These are phyloP conservation scores for Lophius americanus DNA, from an alignment of 2,797 vertebrate species.

Conservation along the genomic window DNA sequence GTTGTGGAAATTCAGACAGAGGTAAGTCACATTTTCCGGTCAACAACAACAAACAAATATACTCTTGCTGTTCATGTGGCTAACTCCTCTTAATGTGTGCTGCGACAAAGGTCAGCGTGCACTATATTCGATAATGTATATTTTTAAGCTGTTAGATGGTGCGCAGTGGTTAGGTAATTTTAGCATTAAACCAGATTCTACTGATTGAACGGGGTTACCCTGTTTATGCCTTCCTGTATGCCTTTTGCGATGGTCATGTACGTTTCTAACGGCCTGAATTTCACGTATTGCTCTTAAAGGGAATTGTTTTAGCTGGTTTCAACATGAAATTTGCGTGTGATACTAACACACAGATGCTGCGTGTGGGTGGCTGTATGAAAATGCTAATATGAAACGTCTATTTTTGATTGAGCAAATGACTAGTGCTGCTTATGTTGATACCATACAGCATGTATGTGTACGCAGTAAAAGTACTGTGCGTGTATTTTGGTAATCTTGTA, in stretches of 20 bases:
- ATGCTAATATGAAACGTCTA: background rate
- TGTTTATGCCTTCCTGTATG: background rate
- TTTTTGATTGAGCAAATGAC: background rate
- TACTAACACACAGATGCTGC: background rate
- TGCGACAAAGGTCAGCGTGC: slow-evolving; percentile 52
- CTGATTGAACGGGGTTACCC: background rate
- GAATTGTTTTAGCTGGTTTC: background rate
- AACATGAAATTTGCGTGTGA: background rate
- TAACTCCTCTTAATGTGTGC: slow-evolving; percentile 33
- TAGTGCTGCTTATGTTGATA: background rate
- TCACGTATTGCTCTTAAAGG: background rate
- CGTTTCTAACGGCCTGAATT: background rate
- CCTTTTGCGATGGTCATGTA: background rate
- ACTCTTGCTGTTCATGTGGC: slow-evolving; percentile 22
- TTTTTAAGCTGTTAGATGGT: background rate
- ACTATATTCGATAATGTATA: background rate
- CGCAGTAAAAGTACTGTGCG: background rate
- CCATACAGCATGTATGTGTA: background rate
- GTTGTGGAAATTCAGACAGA: slow-evolving; percentile 62
- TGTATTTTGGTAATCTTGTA: slow-evolving; percentile 5
- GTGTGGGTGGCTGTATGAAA: background rate
- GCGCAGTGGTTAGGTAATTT: background rate
- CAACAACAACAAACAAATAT: slow-evolving; percentile 70
- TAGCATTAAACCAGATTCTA: too few species aligned
- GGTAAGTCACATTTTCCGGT: slow-evolving; percentile 69